Base-by-base conservation (phyloP, 2,797 vertebrate genomes). In the Vespertilio murinus region DNA sequence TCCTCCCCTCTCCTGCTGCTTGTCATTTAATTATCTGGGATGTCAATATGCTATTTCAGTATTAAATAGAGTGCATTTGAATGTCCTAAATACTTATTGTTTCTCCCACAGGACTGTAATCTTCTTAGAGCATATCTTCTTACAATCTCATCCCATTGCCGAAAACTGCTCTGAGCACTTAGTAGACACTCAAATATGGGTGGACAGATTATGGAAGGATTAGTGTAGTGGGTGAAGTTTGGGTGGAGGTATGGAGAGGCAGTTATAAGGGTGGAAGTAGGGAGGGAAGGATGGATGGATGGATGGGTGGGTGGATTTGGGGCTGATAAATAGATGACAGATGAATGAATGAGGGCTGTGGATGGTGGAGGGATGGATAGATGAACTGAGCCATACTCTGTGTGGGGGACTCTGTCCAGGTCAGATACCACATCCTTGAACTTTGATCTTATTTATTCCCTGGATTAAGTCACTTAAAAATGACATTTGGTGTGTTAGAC, bases 41-140 rank as follows among this genome's bases (percentile, higher is more conserved):
- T 10, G 45, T 28, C n/a, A 30, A 2, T 42, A 0, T 14, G 13
- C 47, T 40, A 20, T 28, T 12, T 6, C 8, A 47, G 74, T 0
- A 0, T 28, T 18, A 42, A 4, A 1, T 8, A 1, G 0, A 3
- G 30, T 6, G 54, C 42, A 23, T 9, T 13, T 38, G 33, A 2
- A 16, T 33, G 65, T 71, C 81, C 52, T 0, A 5, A 23, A 12
- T 13, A 12, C 73, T 38, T 33, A 1, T 4, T 23, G 30, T 52
- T 52, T 75, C 47, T 52, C 73, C 30, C 73, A 52, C 2, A 3
- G 45, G 73, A 33, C 73, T n/a, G 1, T 22, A 49, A 13, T 75
- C 73, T 49, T 70, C 47, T 45, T 74, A 47, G 71, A n/a, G 42
- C 16, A 18, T 42, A 13, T 14, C 11, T 35, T 54, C 83, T n/a